phyloP scores from a whole-genome alignment of 1,140 invertebrate genomes.

The Phortica variegata region DNA sequence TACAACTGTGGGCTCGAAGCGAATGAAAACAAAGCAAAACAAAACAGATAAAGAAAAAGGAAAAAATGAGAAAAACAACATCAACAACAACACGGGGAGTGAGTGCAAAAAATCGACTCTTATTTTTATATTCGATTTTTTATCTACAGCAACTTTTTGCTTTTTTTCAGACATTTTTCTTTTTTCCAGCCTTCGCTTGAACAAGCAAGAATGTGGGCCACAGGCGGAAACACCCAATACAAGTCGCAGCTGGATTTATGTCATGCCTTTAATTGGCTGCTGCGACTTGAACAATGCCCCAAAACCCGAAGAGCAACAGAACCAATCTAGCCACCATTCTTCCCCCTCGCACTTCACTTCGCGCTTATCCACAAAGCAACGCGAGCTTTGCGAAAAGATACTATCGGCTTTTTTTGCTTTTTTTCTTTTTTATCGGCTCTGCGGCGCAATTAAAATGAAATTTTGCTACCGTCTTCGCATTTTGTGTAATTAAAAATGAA shows the following conservation, averaged over 20 bases:
- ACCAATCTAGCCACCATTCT: slow-evolving; percentile 4
- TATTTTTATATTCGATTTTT: slow-evolving; percentile 20
- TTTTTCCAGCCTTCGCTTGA: slow-evolving; percentile 9
- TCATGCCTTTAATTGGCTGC: slow-evolving; percentile 57
- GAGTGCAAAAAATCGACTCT: slow-evolving; percentile 42
- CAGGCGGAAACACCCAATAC: slow-evolving; percentile 57
- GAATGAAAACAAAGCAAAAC: slow-evolving; percentile 24
- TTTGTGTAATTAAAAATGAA: background rate
- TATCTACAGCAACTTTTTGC: slow-evolving; percentile 47
- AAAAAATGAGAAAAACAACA: slow-evolving; percentile 23
- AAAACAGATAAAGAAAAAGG: slow-evolving; percentile 14
- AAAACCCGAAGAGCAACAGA: slow-evolving; percentile 1
- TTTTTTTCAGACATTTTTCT: slow-evolving; percentile 45
- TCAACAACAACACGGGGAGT: slow-evolving; percentile 47
- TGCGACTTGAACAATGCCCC: slow-evolving; percentile 38
- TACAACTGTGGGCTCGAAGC: too few species aligned
- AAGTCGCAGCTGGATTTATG: slow-evolving; percentile 57
- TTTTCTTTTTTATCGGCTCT: too few species aligned
- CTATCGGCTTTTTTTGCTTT: too few species aligned
- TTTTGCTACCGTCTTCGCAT: slow-evolving; percentile 26
- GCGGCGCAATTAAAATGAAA: slow-evolving; percentile 50
- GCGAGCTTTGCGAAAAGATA: too few species aligned
- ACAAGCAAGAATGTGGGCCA: slow-evolving; percentile 46
- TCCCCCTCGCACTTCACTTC: too few species aligned
- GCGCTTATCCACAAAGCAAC: too few species aligned